Evolutionary conservation across 2,888 invertebrate genomes (phyloP), one percentile per base, ranked within the genome.

Genomic region (Coelopa pilipes): DNA sequence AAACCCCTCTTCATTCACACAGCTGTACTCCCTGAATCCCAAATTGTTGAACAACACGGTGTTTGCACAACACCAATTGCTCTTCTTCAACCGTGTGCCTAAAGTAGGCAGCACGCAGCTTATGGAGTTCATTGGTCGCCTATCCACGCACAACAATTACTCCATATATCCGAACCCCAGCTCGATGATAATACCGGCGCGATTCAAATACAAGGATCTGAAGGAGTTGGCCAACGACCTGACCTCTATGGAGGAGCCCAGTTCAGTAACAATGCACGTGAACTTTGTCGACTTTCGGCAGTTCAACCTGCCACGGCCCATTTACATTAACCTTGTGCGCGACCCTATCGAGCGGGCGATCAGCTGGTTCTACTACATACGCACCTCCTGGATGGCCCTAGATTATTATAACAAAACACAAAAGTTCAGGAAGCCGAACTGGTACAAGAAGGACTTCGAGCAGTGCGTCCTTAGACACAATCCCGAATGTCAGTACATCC

Each of bases 291-390:
- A 96, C 87, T 94, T 96, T 81, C 92, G 93, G 0, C 94, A 93
- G 80, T 93, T 90, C 84, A 92, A 93, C 70, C 89, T 92, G 79
- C 93, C 94, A 9, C 91, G 93, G 81, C 95, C 96, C 0, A 94
- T 96, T 82, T 96, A 94, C 87, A 92, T 96, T 79, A 96, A 96
- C 88, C 89, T 96, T 78, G 95, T 96, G 0, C 90, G 96, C 46
- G 96, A 96, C 87, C 96, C 96, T 0, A 92, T 96, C 24, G 96
- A 96, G 86, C 90, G 96, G 55, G 93, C 95, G 47, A 96, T 96
- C 83, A 95, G 95, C 7, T 96, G 95, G 95, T 96, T 94, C 84
- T 96, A 94, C 87, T 96, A 96, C 87, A 93, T 95, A 15, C 88
- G 95, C 3, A 95, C 95, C 88, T 94, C 94, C 82, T 95, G 95